phyloP scores from a whole-genome alignment of 2,888 invertebrate species.

The Julus scanicus region DNA sequence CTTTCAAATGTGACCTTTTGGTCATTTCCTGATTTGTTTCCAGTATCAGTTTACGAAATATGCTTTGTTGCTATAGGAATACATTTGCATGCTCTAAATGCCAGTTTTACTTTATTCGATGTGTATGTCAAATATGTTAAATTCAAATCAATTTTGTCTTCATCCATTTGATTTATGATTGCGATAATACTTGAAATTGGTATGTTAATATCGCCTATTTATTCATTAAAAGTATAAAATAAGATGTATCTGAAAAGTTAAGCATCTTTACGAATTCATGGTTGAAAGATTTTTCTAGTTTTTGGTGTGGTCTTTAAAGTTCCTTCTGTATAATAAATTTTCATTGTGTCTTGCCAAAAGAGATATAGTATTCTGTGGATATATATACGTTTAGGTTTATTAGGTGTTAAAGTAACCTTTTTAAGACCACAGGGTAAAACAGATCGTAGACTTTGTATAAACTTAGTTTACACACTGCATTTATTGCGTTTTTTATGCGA shows the following conservation, averaged over 20 bases:
- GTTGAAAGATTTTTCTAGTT: not conserved
- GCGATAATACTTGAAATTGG: not conserved
- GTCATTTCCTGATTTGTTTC: not conserved
- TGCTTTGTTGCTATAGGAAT: not conserved
- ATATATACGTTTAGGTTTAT: not conserved
- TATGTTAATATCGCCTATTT: too few species aligned
- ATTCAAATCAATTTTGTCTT: not conserved
- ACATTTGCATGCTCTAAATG: not conserved
- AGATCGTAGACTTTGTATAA: not conserved
- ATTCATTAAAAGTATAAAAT: too few species aligned
- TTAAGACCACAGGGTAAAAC: not conserved
- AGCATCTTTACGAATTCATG: not conserved
- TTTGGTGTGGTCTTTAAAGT: not conserved
- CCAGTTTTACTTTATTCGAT: not conserved
- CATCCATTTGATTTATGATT: not conserved
- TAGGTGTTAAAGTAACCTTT: not conserved
- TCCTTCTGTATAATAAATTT: not conserved
- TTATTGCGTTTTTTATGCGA: not conserved
- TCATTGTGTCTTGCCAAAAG: not conserved
- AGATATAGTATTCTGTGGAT: not conserved
- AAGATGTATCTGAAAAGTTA: not conserved
- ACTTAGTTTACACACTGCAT: not conserved
- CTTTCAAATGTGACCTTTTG: slow-evolving; percentile 6
- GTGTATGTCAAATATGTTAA: too few species aligned
- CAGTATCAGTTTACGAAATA: not conserved